phyloP scores from a whole-genome alignment of 2,888 invertebrate genomes.

The Calephelis perditalis region DNA sequence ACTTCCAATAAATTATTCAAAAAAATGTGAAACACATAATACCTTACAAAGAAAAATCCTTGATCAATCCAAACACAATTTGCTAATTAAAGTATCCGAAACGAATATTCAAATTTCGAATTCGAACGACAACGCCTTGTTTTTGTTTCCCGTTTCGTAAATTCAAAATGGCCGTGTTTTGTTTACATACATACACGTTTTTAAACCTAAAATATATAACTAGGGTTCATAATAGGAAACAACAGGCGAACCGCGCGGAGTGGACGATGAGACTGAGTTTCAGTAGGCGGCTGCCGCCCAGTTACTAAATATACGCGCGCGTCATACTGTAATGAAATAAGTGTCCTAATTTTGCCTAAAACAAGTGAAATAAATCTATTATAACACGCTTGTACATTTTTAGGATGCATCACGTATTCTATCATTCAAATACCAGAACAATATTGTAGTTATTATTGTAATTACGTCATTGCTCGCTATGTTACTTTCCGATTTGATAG shows the following conservation, averaged over 20 bases:
- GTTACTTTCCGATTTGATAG: too few species aligned
- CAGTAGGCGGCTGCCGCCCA: slow-evolving; percentile 70
- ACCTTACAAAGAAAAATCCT: slow-evolving; percentile 56
- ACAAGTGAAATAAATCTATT: slow-evolving; percentile 5
- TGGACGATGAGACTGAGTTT: slow-evolving; percentile 74
- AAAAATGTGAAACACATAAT: background rate
- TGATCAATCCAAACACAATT: slow-evolving; percentile 46
- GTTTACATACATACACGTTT: slow-evolving; percentile 35
- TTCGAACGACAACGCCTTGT: slow-evolving; percentile 45
- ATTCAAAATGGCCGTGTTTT: slow-evolving; percentile 34
- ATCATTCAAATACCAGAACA: too few species aligned
- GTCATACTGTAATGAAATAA: slow-evolving; percentile 54
- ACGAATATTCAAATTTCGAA: slow-evolving; percentile 44
- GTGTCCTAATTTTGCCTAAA: slow-evolving; percentile 32
- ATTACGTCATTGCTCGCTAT: background rate
- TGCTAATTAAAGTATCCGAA: slow-evolving; percentile 45
- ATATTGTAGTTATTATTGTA: too few species aligned
- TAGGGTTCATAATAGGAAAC: slow-evolving; percentile 39
- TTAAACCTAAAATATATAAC: slow-evolving; percentile 26
- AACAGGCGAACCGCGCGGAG: slow-evolving; percentile 78
- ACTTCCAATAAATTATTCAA: too few species aligned
- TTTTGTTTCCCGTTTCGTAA: slow-evolving; percentile 46
- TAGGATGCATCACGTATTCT: too few species aligned
- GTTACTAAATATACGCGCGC: slow-evolving; percentile 44
- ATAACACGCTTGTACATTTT: background rate